phyloP scores from a whole-genome alignment of 2,888 invertebrate genomes.

The Lepidocyrtoides sp. region DNA sequence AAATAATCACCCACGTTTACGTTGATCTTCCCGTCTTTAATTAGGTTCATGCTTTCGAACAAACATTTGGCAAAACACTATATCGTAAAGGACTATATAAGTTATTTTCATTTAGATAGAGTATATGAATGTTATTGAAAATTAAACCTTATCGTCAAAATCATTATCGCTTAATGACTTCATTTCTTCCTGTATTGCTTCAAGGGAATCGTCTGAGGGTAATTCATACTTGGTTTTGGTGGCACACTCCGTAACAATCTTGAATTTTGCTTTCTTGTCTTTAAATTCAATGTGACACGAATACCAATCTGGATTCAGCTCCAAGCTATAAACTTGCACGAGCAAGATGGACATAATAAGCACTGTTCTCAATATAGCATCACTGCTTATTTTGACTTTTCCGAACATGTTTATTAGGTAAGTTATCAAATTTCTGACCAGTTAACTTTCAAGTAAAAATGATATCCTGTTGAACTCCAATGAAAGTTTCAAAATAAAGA shows the following conservation, averaged over 20 bases:
- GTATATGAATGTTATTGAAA: background rate
- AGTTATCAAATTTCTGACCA: background rate
- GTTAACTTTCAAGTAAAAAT: background rate
- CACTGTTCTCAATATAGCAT: no score
- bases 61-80: slow-evolving; percentile 71
- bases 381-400: background rate
- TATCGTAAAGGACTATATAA: no score
- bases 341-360: background rate
- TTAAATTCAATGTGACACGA: slow-evolving; percentile 47
- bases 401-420: background rate
- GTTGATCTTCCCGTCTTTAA: slow-evolving; percentile 61
- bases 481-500: no score
- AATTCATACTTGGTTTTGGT: slow-evolving; percentile 35
- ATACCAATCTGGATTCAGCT: background rate
- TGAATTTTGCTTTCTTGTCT: slow-evolving; percentile 34
- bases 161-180: slow-evolving; percentile 27
- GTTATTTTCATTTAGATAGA: background rate
- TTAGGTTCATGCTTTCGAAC: slow-evolving; percentile 21
- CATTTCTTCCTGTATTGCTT: slow-evolving; percentile 28
- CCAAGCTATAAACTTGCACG: background rate
- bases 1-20: slow-evolving; percentile 11
- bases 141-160: slow-evolving; percentile 66
- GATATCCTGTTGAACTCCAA: background rate
- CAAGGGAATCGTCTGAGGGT: background rate
- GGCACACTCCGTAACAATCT: slow-evolving; percentile 47